Evolutionary conservation across 2,797 vertebrate genomes (phyloP).

Genomic region (Acridotheres tristis): DNA sequence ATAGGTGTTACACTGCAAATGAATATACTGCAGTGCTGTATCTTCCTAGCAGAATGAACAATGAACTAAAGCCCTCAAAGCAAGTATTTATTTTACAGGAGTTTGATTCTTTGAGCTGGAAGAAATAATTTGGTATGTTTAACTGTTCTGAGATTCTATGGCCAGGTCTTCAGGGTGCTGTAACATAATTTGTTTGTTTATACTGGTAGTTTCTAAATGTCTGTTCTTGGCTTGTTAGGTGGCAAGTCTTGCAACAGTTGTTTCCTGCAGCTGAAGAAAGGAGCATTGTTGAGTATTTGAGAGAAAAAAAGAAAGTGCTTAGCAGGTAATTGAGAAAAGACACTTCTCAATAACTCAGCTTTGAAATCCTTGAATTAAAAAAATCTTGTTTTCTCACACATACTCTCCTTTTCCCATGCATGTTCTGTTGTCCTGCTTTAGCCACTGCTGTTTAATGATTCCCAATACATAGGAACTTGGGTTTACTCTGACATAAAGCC

Average conservation of each 20-base stretch:
- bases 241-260: not conserved
- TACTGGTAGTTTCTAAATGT: not conserved
- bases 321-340: not conserved
- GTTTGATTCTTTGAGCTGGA: not conserved
- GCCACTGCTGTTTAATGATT: not conserved
- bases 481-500: not conserved
- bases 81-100: not conserved
- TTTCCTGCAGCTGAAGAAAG: not conserved
- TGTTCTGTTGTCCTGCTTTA: not conserved
- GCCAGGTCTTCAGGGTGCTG: not conserved
- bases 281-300: not conserved
- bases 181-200: not conserved
- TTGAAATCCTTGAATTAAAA: not conserved
- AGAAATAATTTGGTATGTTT: not conserved
- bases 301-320: not conserved
- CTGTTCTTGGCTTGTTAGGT: not conserved
- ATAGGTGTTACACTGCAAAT: not conserved
- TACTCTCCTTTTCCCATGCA: not conserved
- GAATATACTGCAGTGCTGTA: not conserved
- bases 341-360: not conserved
- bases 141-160: not conserved
- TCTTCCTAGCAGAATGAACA: not conserved
- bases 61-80: not conserved
- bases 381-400: not conserved
- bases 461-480: not conserved